Evolutionary conservation across 2,113 vertebrate genomes (phyloP).

Genomic region (Chlamydotis undulata): DNA sequence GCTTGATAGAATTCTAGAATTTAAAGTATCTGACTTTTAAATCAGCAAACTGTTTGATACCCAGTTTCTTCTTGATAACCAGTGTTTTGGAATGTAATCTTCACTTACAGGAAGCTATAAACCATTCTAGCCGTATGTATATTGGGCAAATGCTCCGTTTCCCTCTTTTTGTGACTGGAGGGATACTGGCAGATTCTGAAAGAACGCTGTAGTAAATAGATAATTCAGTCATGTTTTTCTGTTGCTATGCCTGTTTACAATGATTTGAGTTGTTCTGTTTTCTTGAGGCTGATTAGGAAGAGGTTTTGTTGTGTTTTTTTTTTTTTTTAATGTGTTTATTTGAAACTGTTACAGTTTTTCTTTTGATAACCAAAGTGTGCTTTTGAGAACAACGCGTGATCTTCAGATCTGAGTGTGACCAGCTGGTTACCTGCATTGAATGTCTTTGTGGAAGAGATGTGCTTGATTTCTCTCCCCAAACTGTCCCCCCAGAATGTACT

Average conservation of each 20-base stretch:
- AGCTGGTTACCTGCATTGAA: background rate
- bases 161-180: background rate
- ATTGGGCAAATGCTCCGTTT: background rate
- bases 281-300: background rate
- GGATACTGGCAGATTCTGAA: background rate
- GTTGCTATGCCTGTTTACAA: rapidly evolving
- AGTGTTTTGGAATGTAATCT: background rate
- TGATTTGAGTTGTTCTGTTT: background rate
- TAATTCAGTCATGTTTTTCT: background rate
- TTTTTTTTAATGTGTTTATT: background rate
- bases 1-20: background rate
- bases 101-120: background rate
- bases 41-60: background rate
- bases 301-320: too few relatives aligned
- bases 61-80: rapidly evolving
- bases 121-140: background rate
- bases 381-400: background rate
- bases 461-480: background rate
- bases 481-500: background rate
- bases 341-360: background rate
- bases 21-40: background rate
- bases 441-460: background rate
- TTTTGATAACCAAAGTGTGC: background rate
- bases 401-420: background rate
- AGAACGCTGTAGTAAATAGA: background rate